Evolutionary conservation across 2,113 vertebrate species (phyloP), one percentile per base, ranked within the genome.

Genomic region (Cephalopterus ornatus): DNA sequence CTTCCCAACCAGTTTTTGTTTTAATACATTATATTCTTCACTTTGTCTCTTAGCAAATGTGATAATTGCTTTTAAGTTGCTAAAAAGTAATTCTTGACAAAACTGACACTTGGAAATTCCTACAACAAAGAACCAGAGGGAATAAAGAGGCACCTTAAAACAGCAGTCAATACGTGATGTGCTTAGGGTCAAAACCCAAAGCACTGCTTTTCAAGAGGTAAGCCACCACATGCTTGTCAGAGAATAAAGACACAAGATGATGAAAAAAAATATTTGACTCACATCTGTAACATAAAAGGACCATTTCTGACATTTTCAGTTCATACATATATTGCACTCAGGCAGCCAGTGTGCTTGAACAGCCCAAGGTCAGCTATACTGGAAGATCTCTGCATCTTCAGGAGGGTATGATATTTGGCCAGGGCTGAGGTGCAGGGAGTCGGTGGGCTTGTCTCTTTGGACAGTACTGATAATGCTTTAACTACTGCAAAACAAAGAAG

Each of bases 181-280:
- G 26, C 72, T 74, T 32, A 42, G 16, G 55, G 86, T 55, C 74
- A 88, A 89, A 87, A 53, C 28, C 62, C 44, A 85, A 49, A 75
- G 16, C 46, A 27, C 8, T 0, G 0, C 65, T 82, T 82, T 65
- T 67, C 44, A 63, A 88, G 41, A 2, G 0, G 30, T 53, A 63
- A 91, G 5, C 20, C 9, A 50, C 37, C 12, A 33, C 9, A 55
- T 2, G 2, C 41, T 77, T 78, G 23, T 67, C 30, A 75, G 67
- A 63, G 59, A 94, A 95, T 26, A 85, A 80, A 88, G 66, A 77
- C 68, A 80, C 2, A 12, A 76, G 42, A 46, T 6, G 12, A 74
- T 12, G 39, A 11, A 19, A 16, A 32, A 63, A 26, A 14, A 73
- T 19, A 6, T 12, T 16, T 63, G 68, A 56, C 73, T 93, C 68